These are phyloP conservation scores for Nerophis lumbriciformis DNA, from an alignment of 2,113 vertebrate species.

Conservation along the genomic window DNA sequence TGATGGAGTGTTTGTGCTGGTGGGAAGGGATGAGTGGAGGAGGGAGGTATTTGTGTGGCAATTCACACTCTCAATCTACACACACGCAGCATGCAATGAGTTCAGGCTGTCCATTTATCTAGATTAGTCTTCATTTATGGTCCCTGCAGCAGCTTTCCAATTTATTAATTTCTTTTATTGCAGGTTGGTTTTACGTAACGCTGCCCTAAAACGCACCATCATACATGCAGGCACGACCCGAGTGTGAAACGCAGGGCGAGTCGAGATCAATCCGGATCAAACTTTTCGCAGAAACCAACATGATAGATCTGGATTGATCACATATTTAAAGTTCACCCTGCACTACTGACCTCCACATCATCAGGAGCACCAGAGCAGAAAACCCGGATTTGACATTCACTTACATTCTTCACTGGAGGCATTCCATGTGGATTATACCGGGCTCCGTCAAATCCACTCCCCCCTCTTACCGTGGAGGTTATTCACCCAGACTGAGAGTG, in stretches of 20 bases:
- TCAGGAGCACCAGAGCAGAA: constrained; percentile 22
- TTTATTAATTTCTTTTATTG: constrained; percentile 13
- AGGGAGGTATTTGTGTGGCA: constrained; percentile 38
- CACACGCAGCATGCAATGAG: constrained; percentile 1
- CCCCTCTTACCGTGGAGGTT: background rate
- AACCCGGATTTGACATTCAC: constrained; percentile 22
- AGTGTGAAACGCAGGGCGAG: constrained; percentile 12
- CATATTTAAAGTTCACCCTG: constrained; percentile 44
- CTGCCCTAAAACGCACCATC: constrained; percentile 58
- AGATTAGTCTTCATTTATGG: constrained; percentile 36
- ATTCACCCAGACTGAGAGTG: background rate
- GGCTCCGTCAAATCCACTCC: background rate
- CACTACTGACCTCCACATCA: constrained; percentile 16
- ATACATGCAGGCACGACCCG: constrained; percentile 26
- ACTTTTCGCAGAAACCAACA: constrained; percentile 13
- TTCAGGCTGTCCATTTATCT: constrained; percentile 49
- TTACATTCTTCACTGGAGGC: constrained; percentile 27
- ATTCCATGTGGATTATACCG: constrained; percentile 36
- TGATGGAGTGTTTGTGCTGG: constrained; percentile 23
- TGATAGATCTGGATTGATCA: constrained; percentile 11
- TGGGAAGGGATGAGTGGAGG: constrained; percentile 26
- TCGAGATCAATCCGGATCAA: constrained; percentile 35
- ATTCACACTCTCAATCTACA: constrained; percentile 4
- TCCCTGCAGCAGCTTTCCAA: constrained; percentile 13
- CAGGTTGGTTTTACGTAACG: constrained; percentile 33